Percentiles rank a stretch among this genome's conserved stretches.
Conservation (phyloP, 1,140 invertebrate species). For the Saccostrea glomerata region DNA sequence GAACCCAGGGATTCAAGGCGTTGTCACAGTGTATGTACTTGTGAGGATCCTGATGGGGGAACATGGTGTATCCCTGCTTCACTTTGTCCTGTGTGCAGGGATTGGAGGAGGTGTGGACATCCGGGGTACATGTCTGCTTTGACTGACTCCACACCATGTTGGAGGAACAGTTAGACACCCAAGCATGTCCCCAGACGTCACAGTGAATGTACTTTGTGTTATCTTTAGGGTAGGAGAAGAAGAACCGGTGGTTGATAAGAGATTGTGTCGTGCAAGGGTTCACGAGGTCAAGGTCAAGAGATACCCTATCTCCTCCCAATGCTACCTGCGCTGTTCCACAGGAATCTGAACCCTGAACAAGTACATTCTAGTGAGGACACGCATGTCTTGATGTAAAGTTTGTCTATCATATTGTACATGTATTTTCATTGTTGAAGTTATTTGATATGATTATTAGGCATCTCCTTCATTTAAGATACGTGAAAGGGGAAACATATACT, state of each 20-base stretch:
- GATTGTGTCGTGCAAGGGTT: constrained; percentile 52
- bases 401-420: too few relatives aligned
- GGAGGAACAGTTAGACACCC: constrained; percentile 40
- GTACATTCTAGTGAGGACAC: background rate
- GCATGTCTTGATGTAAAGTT: too few relatives aligned
- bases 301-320: background rate
- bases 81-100: constrained; percentile 33
- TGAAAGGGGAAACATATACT: too few relatives aligned
- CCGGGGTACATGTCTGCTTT: background rate
- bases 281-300: background rate
- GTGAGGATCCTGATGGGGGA: constrained; percentile 5
- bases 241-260: constrained; percentile 16
- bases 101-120: constrained; percentile 14
- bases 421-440: too few relatives aligned
- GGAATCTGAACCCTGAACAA: constrained; percentile 20
- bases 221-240: constrained; percentile 40
- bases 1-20: constrained; percentile 8
- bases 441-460: too few relatives aligned
- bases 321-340: constrained; percentile 38
- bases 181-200: constrained; percentile 54
- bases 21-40: constrained; percentile 56
- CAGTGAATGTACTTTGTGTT: constrained; percentile 61
- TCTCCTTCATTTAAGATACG: too few relatives aligned
- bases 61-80: background rate
- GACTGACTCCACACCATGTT: constrained; percentile 26